These are phyloP conservation scores for Orthonychiurus folsomi DNA, from an alignment of 2,888 invertebrate genomes.

Conservation along the genomic window DNA sequence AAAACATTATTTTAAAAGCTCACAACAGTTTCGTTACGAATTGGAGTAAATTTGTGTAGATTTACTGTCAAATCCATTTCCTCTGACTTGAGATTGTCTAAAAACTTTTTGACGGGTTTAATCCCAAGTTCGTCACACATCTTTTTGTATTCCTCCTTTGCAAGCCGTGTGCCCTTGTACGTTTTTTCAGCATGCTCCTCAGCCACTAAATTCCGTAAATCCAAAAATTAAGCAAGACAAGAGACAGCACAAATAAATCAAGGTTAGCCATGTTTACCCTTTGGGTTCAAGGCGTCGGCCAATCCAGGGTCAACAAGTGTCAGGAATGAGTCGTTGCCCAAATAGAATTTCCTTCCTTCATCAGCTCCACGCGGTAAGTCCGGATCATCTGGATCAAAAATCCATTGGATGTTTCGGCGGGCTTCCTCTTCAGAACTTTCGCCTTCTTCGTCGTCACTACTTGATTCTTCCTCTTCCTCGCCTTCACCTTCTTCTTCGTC, in stretches of 20 bases:
- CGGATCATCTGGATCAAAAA: no score
- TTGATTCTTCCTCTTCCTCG: neutral
- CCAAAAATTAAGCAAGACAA: neutral
- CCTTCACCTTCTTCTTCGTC: neutral
- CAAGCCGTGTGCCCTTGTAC: slow-evolving; percentile 37
- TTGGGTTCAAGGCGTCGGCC: neutral
- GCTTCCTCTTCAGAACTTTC: no score
- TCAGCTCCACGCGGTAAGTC: neutral
- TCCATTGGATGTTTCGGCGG: no score
- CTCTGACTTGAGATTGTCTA: slow-evolving; percentile 16
- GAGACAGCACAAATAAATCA: neutral
- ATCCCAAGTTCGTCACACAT: slow-evolving; percentile 44
- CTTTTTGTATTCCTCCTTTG: slow-evolving; percentile 43
- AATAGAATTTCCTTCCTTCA: no score
- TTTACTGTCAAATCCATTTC: slow-evolving; percentile 27
- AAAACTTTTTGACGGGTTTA: slow-evolving; percentile 40
- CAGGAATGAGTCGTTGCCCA: slow-evolving; percentile 6
- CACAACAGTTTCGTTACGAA: no score
- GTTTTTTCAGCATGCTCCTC: neutral
- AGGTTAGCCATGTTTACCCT: no score
- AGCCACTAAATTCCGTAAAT: neutral
- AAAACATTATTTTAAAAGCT: slow-evolving; percentile 5
- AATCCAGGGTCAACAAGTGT: slow-evolving; percentile 9
- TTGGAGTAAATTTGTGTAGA: no score
- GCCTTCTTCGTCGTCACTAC: neutral